Evolutionary conservation across 2,113 vertebrate species (phyloP), one percentile per base, ranked within the genome.

Genomic region (Motacilla alba): DNA sequence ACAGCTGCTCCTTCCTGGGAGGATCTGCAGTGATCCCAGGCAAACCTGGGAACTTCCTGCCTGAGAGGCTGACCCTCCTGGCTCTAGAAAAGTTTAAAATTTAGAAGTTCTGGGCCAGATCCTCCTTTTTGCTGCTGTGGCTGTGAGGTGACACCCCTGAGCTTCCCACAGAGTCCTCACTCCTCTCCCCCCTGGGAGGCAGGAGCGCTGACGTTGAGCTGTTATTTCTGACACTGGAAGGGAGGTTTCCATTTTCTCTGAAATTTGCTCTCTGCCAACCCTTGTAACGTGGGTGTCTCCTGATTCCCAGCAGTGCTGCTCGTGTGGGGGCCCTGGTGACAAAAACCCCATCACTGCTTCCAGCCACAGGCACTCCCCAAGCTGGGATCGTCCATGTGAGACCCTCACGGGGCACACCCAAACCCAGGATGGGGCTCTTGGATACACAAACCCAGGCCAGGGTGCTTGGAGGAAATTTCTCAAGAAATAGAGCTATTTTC

Each of bases 201-300:
- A 5, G 70, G 35, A 82, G 35, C 3, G 0, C 80, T 84, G 7
- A 58, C 2, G 0, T 4, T 28, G 58, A 33, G 4, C 76, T 86
- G 31, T 58, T 77, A 60, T 89, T 91, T 91, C 84, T 96, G 77
- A 72, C 74, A 20, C 4, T 12, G 23, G 30, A 89, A 77, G 33
- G 87, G 92, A 93, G 87, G 78, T 79, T 95, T 94, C 87, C 87
- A 63, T 84, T 87, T 94, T 82, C 87, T 91, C 84, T 18, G 22
- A 3, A 22, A 12, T 66, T 50, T 91, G n/a, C 77, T 80, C 83
- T 62, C 76, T 73, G 27, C 21, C 69, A 83, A 0, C 73, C 66
- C 59, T 23, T 35, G 69, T 24, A 9, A 77, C 1, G 18, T 77
- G 28, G 90, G 81, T 63, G 83, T 69, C 69, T 89, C 83, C 17